Base-by-base conservation (phyloP, 1,140 invertebrate species). In the Nasonia giraulti region DNA sequence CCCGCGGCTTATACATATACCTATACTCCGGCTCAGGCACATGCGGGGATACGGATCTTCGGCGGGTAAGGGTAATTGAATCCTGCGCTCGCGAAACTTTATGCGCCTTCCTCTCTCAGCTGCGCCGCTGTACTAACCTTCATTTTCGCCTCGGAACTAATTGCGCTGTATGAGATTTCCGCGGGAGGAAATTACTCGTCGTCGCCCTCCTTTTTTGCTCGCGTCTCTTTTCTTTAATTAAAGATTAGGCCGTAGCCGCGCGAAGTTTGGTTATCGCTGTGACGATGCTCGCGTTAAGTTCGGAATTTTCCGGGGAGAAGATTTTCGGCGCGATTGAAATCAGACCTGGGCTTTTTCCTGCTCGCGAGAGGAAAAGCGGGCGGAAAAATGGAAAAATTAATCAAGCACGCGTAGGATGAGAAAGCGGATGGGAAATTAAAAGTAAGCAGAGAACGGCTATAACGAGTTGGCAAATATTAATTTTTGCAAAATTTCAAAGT, bases 11-110 rank as follows among this genome's bases (percentile, higher is more conserved):
- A 44, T 44, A 44, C 1, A 11, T 44, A 44, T 44, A 44, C 40
- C 33, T 37, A 37, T 37, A 37, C 5, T 4, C 3, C 47, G 6
- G 81, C 55, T 17, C 47, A 14, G 8, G 11, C 20, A 6, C 17
- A 17, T 20, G 4, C 31, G 4, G 50, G 37, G 37, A 47, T 17
- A 20, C 12, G 78, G 33, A 75, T 80, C 73, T 68, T 68, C 69
- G n/a, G 55, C 69, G n/a, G 55, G 20, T 27, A 12, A 55, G 14
- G 50, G 37, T 80, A 85, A 85, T 80, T 85, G 83, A 85, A 85
- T 74, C 68, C 17, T 62, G 40, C 75, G 66, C 33, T 68, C 68
- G 31, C 44, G 66, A 66, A 84, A 84, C 77, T 84, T 84, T 79
- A 66, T 80, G 73, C 71, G 2, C 37, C 83, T 73, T 76, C 76